Evolutionary conservation across 2,113 vertebrate species (phyloP).

Genomic region (Gnathonemus echidnorhynchus): DNA sequence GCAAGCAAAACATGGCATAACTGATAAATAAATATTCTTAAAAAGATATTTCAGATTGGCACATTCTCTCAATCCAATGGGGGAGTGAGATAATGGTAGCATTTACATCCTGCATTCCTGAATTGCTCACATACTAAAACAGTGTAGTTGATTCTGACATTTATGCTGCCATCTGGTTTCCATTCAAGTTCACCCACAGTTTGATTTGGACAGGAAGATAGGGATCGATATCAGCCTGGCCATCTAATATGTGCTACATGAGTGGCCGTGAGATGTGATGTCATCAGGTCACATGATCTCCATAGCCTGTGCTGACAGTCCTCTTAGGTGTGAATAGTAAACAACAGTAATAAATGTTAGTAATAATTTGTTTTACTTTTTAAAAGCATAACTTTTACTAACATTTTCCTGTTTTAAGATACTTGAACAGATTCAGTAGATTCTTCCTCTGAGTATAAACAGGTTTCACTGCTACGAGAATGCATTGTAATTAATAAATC

Average conservation of each 20-base stretch:
- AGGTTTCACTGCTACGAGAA: background rate
- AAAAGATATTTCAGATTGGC: conserved; percentile 52
- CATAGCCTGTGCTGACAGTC: background rate
- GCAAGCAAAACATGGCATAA: conserved; percentile 11
- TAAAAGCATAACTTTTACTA: background rate
- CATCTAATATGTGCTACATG: background rate
- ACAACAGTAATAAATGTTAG: background rate
- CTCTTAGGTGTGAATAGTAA: background rate
- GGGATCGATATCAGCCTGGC: background rate
- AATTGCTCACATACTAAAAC: background rate
- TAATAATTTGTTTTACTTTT: background rate
- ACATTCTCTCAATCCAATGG: background rate
- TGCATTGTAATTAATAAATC: background rate
- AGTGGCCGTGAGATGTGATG: background rate
- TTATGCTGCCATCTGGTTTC: background rate
- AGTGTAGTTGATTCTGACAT: background rate
- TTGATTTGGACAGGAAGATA: background rate
- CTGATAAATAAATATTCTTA: conserved; percentile 54
- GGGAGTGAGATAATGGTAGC: background rate
- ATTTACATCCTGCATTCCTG: background rate
- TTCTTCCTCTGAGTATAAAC: background rate
- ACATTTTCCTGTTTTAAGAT: background rate
- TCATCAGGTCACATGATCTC: background rate
- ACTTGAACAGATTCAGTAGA: background rate
- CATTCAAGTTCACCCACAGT: background rate